phyloP scores from a whole-genome alignment of 2,888 invertebrate genomes.

The Molorchus minor region DNA sequence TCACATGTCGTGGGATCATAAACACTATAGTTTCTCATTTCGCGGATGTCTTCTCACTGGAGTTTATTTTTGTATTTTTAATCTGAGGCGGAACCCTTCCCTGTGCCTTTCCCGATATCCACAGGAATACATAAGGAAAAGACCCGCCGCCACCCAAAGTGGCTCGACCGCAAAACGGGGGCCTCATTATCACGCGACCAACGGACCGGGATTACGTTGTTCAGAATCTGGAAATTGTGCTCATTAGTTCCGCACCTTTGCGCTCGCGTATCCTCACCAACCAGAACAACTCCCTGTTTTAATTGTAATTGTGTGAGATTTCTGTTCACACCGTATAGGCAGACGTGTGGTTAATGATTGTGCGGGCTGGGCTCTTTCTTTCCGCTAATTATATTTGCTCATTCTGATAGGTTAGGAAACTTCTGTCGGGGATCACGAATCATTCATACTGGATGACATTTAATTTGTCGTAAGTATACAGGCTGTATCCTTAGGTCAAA shows the following conservation, averaged over 20 bases:
- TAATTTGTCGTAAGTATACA: too few relatives aligned
- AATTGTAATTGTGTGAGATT: conserved; percentile 10
- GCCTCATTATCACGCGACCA: conserved; percentile 15
- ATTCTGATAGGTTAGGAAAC: not conserved
- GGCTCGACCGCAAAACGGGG: conserved; percentile 4
- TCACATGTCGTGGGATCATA: too few relatives aligned
- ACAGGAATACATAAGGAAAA: too few relatives aligned
- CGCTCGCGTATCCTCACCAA: conserved; percentile 35
- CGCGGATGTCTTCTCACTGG: too few relatives aligned
- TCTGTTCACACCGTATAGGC: conserved; percentile 11
- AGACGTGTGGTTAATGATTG: conserved; percentile 8
- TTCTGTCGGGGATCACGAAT: too few relatives aligned
- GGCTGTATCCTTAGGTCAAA: too few relatives aligned
- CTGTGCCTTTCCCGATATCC: conserved; percentile 1
- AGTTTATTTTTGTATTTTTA: too few relatives aligned
- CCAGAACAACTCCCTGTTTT: conserved; percentile 36
- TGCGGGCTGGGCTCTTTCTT: not conserved
- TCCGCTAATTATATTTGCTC: conserved; percentile 7
- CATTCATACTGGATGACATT: too few relatives aligned
- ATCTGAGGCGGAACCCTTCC: too few relatives aligned
- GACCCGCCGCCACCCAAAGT: conserved; percentile 2
- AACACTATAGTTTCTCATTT: too few relatives aligned
- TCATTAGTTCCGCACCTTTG: conserved; percentile 58
- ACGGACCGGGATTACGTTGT: conserved; percentile 51
- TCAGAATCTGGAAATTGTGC: conserved; percentile 57